Conservation (phyloP, 2,113 vertebrate genomes). For the Mormyrus iriodes region DNA sequence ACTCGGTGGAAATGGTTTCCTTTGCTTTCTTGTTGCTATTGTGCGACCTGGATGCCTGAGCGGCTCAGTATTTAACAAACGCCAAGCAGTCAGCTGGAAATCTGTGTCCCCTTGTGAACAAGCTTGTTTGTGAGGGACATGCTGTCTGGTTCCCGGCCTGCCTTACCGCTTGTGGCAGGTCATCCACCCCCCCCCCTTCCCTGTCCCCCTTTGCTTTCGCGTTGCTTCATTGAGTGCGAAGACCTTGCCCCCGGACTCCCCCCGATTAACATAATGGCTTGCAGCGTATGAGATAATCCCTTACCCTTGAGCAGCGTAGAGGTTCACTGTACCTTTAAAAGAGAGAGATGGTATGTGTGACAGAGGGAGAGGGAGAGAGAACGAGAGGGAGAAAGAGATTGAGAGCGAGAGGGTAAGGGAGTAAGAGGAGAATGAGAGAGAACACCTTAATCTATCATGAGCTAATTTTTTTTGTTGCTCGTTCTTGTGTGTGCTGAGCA, state of each 20-base stretch:
- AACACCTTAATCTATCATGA: constrained; percentile 49
- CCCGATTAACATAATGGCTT: constrained; percentile 10
- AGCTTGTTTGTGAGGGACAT: not conserved
- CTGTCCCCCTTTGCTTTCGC: not conserved
- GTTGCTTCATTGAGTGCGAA: not conserved
- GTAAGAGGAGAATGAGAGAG: constrained; percentile 41
- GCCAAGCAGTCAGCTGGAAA: not conserved
- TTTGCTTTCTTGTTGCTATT: not conserved
- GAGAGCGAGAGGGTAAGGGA: constrained; percentile 44
- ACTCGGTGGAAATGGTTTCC: not conserved
- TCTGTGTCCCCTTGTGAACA: not conserved
- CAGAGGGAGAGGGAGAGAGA: constrained; percentile 17
- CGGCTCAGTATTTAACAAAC: not conserved
- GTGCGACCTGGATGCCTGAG: not conserved
- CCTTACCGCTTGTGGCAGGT: not conserved
- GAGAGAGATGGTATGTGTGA: constrained; percentile 14
- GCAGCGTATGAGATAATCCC: not conserved
- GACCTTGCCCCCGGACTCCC: not conserved
- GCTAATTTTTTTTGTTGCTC: constrained; percentile 40
- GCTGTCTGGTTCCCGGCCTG: not conserved
- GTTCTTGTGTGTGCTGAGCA: constrained; percentile 48
- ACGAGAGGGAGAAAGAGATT: constrained; percentile 37
- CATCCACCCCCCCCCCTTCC: not conserved
- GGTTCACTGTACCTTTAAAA: constrained; percentile 29
- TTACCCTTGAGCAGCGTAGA: not conserved